A percentile compares a stretch with the other conserved stretches of the same genome.
These are phyloP conservation scores for Sebastolobus alascanus DNA, from an alignment of 2,797 vertebrate species.

Conservation along the genomic window DNA sequence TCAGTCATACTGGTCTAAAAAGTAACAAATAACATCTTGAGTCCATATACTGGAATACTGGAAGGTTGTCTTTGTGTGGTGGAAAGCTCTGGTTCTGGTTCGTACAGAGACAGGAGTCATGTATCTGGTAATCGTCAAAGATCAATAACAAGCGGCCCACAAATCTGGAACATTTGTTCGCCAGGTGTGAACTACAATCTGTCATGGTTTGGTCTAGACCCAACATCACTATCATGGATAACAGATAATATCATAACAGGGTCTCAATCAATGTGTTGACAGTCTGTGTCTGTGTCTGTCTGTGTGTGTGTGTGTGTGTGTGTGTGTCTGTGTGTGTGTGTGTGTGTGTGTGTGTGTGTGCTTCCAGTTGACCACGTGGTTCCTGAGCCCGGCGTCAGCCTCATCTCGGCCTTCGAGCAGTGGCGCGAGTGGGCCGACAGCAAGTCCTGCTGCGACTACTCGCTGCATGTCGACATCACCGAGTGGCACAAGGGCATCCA, in stretches of 20 bases:
- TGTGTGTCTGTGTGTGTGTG: not conserved
- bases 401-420: constrained; percentile 94
- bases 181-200: not conserved
- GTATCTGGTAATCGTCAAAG: constrained; percentile 15
- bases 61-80: not conserved
- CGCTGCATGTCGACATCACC: constrained; percentile 95
- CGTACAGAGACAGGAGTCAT: not conserved
- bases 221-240: not conserved
- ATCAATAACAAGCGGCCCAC: not conserved
- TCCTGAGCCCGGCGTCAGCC: constrained; percentile 91
- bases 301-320: constrained; percentile 13
- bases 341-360: constrained; percentile 27
- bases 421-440: constrained; percentile 97
- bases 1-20: not conserved
- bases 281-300: not conserved
- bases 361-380: constrained; percentile 94
- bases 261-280: not conserved
- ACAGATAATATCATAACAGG: not conserved
- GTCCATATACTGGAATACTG: not conserved
- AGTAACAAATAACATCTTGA: constrained; percentile 12
- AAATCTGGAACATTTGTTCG: not conserved
- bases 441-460: constrained; percentile 98
- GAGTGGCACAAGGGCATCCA: constrained; percentile 97
- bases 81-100: constrained; percentile 9
- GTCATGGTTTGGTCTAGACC: not conserved